phyloP scores from a whole-genome alignment of 2,888 invertebrate genomes.

The Folsomia manolachei region DNA sequence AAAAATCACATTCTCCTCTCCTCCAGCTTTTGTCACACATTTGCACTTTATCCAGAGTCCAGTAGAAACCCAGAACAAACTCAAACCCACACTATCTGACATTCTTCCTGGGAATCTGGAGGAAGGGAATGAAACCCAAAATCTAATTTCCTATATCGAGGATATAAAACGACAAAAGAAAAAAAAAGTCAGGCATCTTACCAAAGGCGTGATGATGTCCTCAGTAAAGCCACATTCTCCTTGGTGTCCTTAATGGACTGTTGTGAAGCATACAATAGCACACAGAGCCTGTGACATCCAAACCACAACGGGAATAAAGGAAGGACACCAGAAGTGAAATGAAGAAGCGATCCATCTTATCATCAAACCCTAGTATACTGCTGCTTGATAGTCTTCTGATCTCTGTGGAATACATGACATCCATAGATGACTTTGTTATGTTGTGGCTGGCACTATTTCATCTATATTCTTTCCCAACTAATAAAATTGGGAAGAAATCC shows the following conservation, averaged over 20 bases:
- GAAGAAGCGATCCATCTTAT: background rate
- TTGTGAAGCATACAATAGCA: background rate
- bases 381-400: background rate
- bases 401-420: background rate
- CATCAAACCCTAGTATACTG: background rate
- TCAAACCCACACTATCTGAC: background rate
- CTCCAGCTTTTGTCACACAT: background rate
- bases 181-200: no score
- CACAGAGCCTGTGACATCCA: no score
- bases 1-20: background rate
- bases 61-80: background rate
- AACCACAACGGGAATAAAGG: background rate
- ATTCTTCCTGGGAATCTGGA: no score
- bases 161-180: background rate
- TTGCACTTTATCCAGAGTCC: background rate
- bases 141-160: constrained; percentile 15
- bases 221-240: background rate
- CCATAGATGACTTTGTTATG: background rate
- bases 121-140: no score
- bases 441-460: background rate
- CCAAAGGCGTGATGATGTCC: background rate
- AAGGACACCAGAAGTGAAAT: background rate
- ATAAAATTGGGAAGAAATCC: constrained; percentile 15
- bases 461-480: background rate
- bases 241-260: background rate